Conservation (phyloP, 2,888 invertebrate species). For the Aleiodes alternator region DNA sequence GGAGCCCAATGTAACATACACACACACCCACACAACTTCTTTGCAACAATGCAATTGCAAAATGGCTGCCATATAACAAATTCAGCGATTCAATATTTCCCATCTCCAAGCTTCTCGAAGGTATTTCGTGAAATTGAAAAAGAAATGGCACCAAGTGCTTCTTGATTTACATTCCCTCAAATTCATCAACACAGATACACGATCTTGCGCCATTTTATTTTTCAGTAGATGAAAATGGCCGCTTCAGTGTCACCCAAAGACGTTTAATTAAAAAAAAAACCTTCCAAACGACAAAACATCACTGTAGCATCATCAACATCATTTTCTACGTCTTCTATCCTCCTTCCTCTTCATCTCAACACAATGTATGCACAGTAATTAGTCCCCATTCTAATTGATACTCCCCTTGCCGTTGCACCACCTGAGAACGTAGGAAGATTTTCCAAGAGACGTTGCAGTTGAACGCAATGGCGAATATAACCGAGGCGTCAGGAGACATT, state of each 20-base stretch:
- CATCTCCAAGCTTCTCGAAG: no score
- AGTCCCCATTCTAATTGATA: conserved; percentile 28
- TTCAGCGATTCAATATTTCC: no score
- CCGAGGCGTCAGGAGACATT: conserved; percentile 24
- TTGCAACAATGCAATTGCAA: conserved; percentile 52
- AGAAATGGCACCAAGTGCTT: no score
- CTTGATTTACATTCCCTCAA: no score
- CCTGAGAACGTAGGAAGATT: background rate
- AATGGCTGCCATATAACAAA: conserved; percentile 30
- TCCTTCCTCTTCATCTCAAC: background rate
- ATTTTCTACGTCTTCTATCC: background rate
- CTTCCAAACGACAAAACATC: conserved; percentile 4
- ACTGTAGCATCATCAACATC: background rate
- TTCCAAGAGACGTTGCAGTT: conserved; percentile 22
- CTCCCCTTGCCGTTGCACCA: background rate
- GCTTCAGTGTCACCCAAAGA: no score
- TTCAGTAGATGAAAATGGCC: no score
- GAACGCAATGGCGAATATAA: conserved; percentile 40
- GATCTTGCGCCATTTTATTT: no score
- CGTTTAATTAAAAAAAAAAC: no score
- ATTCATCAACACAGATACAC: no score
- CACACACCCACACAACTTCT: background rate
- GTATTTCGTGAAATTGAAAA: no score
- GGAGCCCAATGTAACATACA: conserved; percentile 13
- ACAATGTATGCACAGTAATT: conserved; percentile 30